Percentiles rank a stretch among this genome's conserved stretches.
Conservation (phyloP, 2,113 vertebrate genomes). For the Podiceps cristatus region DNA sequence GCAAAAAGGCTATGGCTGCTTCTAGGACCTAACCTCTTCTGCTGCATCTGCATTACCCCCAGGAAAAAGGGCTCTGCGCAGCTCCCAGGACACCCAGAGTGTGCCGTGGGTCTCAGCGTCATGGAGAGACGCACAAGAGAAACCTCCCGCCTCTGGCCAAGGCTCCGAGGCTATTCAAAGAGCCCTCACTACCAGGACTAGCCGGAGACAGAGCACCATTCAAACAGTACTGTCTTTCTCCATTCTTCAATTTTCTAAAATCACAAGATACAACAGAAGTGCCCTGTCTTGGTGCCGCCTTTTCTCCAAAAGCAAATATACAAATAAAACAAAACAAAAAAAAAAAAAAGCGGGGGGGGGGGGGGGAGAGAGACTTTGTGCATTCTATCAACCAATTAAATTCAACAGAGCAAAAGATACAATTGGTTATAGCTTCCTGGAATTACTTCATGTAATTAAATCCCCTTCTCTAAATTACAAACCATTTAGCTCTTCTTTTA, state of each 20-base stretch:
- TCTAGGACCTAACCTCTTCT: background rate
- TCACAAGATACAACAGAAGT: background rate
- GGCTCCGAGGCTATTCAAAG: background rate
- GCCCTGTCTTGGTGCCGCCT: background rate
- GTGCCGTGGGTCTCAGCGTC: background rate
- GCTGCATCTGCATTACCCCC: fast-evolving
- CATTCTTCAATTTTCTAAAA: background rate
- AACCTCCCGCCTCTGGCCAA: background rate
- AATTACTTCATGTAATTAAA: constrained; percentile 75
- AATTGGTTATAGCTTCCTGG: constrained; percentile 51
- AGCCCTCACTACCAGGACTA: background rate
- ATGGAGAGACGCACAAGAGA: background rate
- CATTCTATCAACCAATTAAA: constrained; percentile 25
- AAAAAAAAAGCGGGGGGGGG: background rate
- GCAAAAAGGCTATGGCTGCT: background rate
- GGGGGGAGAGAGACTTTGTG: background rate
- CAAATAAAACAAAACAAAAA: background rate
- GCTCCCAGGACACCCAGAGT: background rate
- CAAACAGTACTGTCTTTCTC: background rate
- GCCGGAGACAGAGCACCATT: background rate
- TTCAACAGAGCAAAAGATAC: constrained; percentile 12
- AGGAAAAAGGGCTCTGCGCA: background rate
- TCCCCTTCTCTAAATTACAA: constrained; percentile 60
- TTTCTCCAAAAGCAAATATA: background rate
- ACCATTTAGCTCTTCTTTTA: constrained; percentile 61